phyloP scores from a whole-genome alignment of 2,888 invertebrate species.

The Allacma fusca region DNA sequence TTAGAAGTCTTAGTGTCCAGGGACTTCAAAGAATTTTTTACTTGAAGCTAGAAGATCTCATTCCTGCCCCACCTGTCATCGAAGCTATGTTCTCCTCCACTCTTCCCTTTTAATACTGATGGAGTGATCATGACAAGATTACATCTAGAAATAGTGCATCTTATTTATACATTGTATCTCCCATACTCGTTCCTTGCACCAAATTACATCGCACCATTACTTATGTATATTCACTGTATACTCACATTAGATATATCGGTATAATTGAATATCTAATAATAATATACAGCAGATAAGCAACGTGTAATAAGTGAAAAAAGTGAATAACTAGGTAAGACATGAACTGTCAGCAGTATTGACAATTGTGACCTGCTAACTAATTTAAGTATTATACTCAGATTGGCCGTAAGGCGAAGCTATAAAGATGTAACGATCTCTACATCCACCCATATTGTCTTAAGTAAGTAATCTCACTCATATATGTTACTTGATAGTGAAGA shows the following conservation, averaged over 20 bases:
- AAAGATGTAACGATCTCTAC: slow-evolving; percentile 10
- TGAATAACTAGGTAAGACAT: not conserved
- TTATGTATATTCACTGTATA: too few species aligned
- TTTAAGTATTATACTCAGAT: slow-evolving; percentile 9
- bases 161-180: not conserved
- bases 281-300: not conserved
- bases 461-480: slow-evolving; percentile 14
- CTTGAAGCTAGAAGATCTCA: slow-evolving; percentile 88
- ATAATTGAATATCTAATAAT: not conserved
- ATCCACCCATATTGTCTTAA: slow-evolving; percentile 17
- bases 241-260: too few species aligned
- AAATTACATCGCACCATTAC: not conserved
- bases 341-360: slow-evolving; percentile 24
- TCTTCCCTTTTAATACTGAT: slow-evolving; percentile 79
- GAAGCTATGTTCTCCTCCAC: slow-evolving; percentile 96
- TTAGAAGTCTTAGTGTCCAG: slow-evolving; percentile 90
- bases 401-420: not conserved
- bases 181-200: too few species aligned
- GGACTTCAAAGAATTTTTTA: slow-evolving; percentile 94
- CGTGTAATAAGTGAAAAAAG: not conserved
- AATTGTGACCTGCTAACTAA: slow-evolving; percentile 31
- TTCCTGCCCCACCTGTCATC: slow-evolving; percentile 89
- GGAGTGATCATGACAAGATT: too few species aligned
- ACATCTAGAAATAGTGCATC: not conserved
- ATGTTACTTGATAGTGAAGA: not conserved